Base-by-base conservation (phyloP, 2,797 vertebrate species). In the Neosilurus mollespiculum region DNA sequence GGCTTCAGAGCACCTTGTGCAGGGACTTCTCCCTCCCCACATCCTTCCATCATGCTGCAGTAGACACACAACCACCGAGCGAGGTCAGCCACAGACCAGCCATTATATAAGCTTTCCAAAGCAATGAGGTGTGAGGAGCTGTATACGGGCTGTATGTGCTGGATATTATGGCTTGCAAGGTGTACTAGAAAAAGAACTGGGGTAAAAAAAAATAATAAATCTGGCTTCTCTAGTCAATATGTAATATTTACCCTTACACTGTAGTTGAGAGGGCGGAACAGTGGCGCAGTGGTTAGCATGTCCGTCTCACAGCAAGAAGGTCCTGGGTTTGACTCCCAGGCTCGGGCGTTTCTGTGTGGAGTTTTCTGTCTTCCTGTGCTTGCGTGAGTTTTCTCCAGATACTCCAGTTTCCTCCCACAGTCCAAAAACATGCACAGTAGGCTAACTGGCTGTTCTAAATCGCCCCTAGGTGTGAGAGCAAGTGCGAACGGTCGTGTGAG, bases 1-100 rank as follows among this genome's bases (percentile, higher is more conserved):
- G 93, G 94, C 94, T 91, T 93, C 85, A 84, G 92, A 94, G 90
- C 93, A 94, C 94, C 94, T 95, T 94, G 94, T 92, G 93, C 70
- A 85, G 78, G 66, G 82, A 87, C 79, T 75, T 58, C 82, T 84
- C 85, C 77, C 56, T 82, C 82, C 76, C 56, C n/a, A 61, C 71
- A 89, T 91, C 90, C 88, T 87, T 89, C 90, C 90, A 91, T 93
- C 91, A 87, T 87, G 88, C 89, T 89, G 83, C 78, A 87, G 87
- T 83, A 86, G 83, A 85, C 58, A 79, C 59, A 72, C 77, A 51
- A 66, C 81, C 83, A 77, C 43, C 24, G 30, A 61, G 53, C 9
- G 79, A 83, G 51, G 61, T 77, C 78, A 69, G 65, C 43, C 59
- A 62, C 64, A 75, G 77, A 49, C 83, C 66, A 73, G 71, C 76